phyloP scores from a whole-genome alignment of 2,797 vertebrate species.

The Muscicapa striata region DNA sequence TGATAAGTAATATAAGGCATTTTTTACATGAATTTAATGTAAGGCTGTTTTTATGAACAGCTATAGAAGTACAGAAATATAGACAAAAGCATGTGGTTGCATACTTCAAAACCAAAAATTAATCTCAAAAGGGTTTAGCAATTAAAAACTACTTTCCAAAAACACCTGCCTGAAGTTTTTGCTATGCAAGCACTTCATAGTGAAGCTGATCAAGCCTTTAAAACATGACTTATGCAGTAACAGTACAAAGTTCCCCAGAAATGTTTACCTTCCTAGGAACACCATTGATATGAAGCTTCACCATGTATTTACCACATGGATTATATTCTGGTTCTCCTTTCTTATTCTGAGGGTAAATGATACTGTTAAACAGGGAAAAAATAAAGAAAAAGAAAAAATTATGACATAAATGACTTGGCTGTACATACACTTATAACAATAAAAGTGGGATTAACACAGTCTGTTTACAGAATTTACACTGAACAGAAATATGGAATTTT shows the following conservation, averaged over 20 bases:
- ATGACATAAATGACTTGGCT: neutral
- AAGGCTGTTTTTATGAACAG: neutral
- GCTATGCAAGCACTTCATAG: neutral
- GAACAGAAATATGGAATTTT: neutral
- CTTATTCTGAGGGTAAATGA: slow-evolving; percentile 98
- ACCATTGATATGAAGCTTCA: slow-evolving; percentile 98
- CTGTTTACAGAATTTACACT: neutral
- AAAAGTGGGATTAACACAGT: neutral
- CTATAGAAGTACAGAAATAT: neutral
- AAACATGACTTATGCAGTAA: neutral
- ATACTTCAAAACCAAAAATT: neutral
- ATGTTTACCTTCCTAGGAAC: slow-evolving; percentile 93
- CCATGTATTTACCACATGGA: slow-evolving; percentile 99
- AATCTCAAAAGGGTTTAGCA: neutral
- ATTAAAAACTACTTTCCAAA: neutral
- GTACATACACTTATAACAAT: neutral
- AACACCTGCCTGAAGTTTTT: neutral
- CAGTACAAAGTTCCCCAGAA: neutral
- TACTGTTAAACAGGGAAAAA: slow-evolving; percentile 74
- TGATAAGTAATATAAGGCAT: neutral
- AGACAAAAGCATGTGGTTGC: neutral
- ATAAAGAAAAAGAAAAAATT: neutral
- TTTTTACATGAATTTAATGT: neutral
- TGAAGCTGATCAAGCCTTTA: neutral
- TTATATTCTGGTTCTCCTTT: slow-evolving; percentile 96